A percentile compares a stretch with the other conserved stretches of the same genome.
phyloP scores from a whole-genome alignment of 2,797 vertebrate species.

The Astyanax mexicanus region DNA sequence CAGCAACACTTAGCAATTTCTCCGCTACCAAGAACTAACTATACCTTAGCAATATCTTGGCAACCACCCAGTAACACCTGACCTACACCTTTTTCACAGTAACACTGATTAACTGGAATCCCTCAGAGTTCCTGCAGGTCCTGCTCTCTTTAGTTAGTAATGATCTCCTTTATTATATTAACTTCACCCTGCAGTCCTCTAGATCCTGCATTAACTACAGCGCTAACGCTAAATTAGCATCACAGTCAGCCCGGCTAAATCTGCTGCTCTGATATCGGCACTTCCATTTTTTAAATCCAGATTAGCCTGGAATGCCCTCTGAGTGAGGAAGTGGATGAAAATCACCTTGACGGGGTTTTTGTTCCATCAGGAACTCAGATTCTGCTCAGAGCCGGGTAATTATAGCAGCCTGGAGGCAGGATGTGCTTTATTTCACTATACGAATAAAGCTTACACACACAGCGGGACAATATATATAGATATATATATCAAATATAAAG shows the following conservation, averaged over 20 bases:
- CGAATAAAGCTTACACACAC: slow-evolving; percentile 33
- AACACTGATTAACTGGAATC: too few relatives aligned
- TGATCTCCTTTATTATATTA: too few relatives aligned
- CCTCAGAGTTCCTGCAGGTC: too few relatives aligned
- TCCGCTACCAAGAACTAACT: too few relatives aligned
- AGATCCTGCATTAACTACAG: neutral
- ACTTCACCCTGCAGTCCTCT: too few relatives aligned
- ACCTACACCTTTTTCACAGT: too few relatives aligned
- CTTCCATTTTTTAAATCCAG: slow-evolving; percentile 22
- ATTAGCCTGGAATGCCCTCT: slow-evolving; percentile 37
- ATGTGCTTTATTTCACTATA: slow-evolving; percentile 30
- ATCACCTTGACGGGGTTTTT: slow-evolving; percentile 55
- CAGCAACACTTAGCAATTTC: too few relatives aligned
- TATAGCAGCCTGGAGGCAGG: slow-evolving; percentile 45
- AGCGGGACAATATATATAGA: slow-evolving; percentile 8
- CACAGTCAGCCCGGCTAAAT: slow-evolving; percentile 36
- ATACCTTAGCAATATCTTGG: too few relatives aligned
- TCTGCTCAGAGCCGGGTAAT: slow-evolving; percentile 42
- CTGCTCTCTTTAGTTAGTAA: too few relatives aligned
- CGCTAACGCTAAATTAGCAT: slow-evolving; percentile 12
- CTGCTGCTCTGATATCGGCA: slow-evolving; percentile 26
- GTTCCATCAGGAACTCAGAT: slow-evolving; percentile 49
- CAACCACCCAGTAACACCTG: too few relatives aligned
- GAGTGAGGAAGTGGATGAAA: slow-evolving; percentile 11
- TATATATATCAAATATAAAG: slow-evolving; percentile 20